phyloP scores from a whole-genome alignment of 2,797 vertebrate species.

The Enteromius mattozi region DNA sequence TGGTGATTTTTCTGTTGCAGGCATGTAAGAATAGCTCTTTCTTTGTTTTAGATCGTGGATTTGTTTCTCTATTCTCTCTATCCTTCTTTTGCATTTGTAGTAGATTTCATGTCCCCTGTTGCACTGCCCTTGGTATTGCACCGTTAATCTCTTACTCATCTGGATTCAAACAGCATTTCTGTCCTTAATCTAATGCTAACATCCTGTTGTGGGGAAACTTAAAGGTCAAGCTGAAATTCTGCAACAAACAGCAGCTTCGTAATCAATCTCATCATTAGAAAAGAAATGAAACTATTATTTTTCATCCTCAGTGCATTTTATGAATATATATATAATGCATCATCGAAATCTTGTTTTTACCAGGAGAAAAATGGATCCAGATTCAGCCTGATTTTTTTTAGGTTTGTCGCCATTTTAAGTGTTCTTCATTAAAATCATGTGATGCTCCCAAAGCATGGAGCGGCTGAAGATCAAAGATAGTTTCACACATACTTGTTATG shows the following conservation, averaged over 20 bases:
- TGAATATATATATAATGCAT: not conserved
- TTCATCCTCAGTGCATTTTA: not conserved
- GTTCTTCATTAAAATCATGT: not conserved
- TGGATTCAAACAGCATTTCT: slow-evolving; percentile 36
- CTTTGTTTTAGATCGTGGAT: not conserved
- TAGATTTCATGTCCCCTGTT: not conserved
- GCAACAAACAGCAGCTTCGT: slow-evolving; percentile 1
- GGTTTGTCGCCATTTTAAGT: not conserved
- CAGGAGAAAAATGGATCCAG: not conserved
- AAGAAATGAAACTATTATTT: not conserved
- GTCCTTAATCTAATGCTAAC: slow-evolving; percentile 24
- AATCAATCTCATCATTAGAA: not conserved
- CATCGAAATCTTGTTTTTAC: not conserved
- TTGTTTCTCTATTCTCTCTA: not conserved
- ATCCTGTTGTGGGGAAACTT: not conserved
- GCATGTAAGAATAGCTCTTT: not conserved
- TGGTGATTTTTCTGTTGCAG: slow-evolving; percentile 2
- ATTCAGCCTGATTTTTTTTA: not conserved
- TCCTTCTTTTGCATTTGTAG: not conserved
- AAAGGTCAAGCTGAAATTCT: slow-evolving; percentile 36
- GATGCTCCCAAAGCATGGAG: not conserved
- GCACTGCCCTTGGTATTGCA: not conserved
- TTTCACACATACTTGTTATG: not conserved
- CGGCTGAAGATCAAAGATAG: not conserved
- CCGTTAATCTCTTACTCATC: slow-evolving; percentile 39